Evolutionary conservation across 2,113 vertebrate species (phyloP), one percentile per base, ranked within the genome.

Genomic region (Tauraco erythrolophus): DNA sequence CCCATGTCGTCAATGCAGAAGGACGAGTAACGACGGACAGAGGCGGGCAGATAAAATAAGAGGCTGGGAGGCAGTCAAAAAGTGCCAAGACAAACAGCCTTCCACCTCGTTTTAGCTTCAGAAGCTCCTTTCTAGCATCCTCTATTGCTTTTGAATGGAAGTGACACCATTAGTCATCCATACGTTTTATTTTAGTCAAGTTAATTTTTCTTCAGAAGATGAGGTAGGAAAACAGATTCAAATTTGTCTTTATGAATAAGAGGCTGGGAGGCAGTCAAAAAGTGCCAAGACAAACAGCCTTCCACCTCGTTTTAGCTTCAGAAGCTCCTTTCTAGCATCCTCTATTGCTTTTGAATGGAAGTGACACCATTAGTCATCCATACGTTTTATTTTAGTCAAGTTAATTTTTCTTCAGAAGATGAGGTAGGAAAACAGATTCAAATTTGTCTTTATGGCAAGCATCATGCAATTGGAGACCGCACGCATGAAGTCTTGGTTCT

Each of bases 21-120:
- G 35, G 17, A 28, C 53, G 1, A 35, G 33, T 7, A 74, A 23
- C 4, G 16, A 31, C 0, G 1, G 43, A 9, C 9, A 37, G 46
- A 27, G 9, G 46, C 11, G 1, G 0, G 24, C 35, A 65, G 54
- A 24, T 4, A 25, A 22, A 58, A 35, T 37, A 27, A 24, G 23
- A 19, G 19, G 31, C 41, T 43, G 10, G 31, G 46, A 91, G 58
- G 43, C 45, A 41, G 35, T 8, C 7, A 1, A 23, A 9, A 18
- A 30, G 18, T 2, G 3, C 41, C 18, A 43, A 43, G 24, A 45
- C 13, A 17, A 84, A 58, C 2, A 5, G 25, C 31, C 27, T 54
- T 70, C 19, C 15, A 2, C 1, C 1, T 2, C 6, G 51, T 30
- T 56, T 56, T 14, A 66, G 58, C 45, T 48, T 27, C 2, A 75